Evolutionary conservation across 2,797 vertebrate genomes (phyloP), one percentile per base, ranked within the genome.

Genomic region (Merluccius polli): DNA sequence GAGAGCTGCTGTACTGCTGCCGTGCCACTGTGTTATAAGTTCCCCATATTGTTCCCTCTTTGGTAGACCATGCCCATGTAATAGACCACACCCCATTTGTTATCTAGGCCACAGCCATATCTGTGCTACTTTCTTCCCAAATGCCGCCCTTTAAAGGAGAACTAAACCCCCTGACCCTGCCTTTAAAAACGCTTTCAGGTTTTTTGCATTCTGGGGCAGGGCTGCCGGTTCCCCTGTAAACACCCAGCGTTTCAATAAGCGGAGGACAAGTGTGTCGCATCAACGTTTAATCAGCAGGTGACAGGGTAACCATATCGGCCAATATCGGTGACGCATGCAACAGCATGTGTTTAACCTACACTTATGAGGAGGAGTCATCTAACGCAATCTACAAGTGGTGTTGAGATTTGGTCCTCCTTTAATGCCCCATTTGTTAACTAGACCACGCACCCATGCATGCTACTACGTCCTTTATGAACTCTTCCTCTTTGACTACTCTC

Each of bases 21-120:
- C 0, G 75, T 2, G 9, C 89, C 92, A 0, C 2, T 94, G 73
- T 95, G 93, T 84, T 90, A 86, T 79, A 48, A 0, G 0, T 0
- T 0, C 0, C 75, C 81, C 0, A 0, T 3, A 1, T 21, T 89
- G 1, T 8, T 90, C 0, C 41, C 69, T 4, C 1, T 75, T 1
- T 32, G 71, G 27, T 2, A n/a, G 6, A 31, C 3, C 24, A 16
- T 0, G 1, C 30, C 0, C 11, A 2, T 24, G 8, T 9, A 7
- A 21, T 21, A 48, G 16, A 18, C 16, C 16, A 35, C 33, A 35
- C 33, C 33, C 8, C 3, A n/a, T n/a, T n/a, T 35, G 33, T 35
- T 35, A 35, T 1, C 18, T 21, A 1, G 44, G 3, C 3, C 4
- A 15, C 15, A 21, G 4, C 44, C 5, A n/a, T 24, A 2, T 24